Conservation (phyloP, 2,888 invertebrate species). For the Galeruca laticollis region DNA sequence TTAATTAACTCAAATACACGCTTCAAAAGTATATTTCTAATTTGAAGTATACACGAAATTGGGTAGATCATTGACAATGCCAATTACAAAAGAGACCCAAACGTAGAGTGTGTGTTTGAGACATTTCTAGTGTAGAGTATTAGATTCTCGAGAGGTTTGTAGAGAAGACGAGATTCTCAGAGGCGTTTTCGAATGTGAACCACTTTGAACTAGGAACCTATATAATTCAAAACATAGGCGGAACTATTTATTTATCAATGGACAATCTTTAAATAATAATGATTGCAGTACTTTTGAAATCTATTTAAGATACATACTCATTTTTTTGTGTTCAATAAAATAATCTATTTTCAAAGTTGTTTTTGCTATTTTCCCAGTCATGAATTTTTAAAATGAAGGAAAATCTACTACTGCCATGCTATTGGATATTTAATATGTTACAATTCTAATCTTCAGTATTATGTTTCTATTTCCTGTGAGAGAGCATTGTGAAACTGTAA, state of each 20-base stretch:
- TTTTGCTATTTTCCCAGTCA: no score
- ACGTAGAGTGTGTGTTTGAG: slow-evolving; percentile 14
- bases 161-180: not conserved
- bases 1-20: not conserved
- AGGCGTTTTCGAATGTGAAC: not conserved
- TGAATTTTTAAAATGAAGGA: no score
- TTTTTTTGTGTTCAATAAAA: no score
- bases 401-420: no score
- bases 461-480: no score
- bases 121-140: slow-evolving; percentile 9
- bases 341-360: no score
- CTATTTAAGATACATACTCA: no score
- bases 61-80: slow-evolving; percentile 13
- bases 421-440: no score
- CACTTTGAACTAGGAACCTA: not conserved
- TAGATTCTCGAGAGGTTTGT: slow-evolving; percentile 11
- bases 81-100: slow-evolving; percentile 11
- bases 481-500: no score
- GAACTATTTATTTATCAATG: not conserved
- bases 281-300: no score
- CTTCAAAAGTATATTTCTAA: not conserved
- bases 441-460: no score
- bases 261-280: not conserved
- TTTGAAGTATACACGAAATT: slow-evolving; percentile 3
- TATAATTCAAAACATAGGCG: not conserved